phyloP scores from a whole-genome alignment of 2,113 vertebrate species.

The Entelurus aequoreus region DNA sequence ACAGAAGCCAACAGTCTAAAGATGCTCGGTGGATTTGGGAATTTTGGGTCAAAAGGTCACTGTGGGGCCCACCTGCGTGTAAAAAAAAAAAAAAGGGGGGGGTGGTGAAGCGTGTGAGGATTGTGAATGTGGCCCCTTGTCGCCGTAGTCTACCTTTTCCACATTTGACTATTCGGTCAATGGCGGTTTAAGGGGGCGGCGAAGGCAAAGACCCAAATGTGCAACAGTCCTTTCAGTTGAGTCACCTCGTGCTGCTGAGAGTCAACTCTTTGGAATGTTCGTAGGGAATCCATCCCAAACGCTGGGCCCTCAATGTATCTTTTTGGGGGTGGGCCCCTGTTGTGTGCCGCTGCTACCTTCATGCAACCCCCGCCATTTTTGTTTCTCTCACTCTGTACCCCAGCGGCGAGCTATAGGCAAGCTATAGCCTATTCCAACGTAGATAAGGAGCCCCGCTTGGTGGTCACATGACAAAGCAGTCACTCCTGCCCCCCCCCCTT shows the following conservation, averaged over 20 bases:
- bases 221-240: slow-evolving; percentile 8
- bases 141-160: slow-evolving; percentile 5
- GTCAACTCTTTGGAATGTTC: slow-evolving; percentile 20
- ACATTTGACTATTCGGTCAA: slow-evolving; percentile 7
- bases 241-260: slow-evolving; percentile 15
- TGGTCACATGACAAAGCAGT: slow-evolving; percentile 61
- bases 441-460: slow-evolving; percentile 55
- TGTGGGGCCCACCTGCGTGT: slow-evolving; percentile 42
- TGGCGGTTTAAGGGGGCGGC: not conserved
- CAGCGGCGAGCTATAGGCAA: slow-evolving; percentile 2
- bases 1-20: not conserved
- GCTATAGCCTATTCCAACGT: slow-evolving; percentile 48
- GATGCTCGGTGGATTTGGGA: slow-evolving; percentile 20
- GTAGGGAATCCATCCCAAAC: slow-evolving; percentile 4
- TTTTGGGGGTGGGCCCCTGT: slow-evolving; percentile 5
- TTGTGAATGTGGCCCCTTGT: slow-evolving; percentile 49
- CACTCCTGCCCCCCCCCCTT: slow-evolving; percentile 34
- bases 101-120: slow-evolving; percentile 23
- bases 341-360: slow-evolving; percentile 16
- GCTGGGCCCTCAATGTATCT: slow-evolving; percentile 16
- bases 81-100: slow-evolving; percentile 17
- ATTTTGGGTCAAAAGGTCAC: slow-evolving; percentile 51
- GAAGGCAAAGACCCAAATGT: not conserved
- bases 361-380: too few relatives aligned
- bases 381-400: not conserved